Base-by-base conservation (phyloP, 2,797 vertebrate species). In the Miichthys miiuy region DNA sequence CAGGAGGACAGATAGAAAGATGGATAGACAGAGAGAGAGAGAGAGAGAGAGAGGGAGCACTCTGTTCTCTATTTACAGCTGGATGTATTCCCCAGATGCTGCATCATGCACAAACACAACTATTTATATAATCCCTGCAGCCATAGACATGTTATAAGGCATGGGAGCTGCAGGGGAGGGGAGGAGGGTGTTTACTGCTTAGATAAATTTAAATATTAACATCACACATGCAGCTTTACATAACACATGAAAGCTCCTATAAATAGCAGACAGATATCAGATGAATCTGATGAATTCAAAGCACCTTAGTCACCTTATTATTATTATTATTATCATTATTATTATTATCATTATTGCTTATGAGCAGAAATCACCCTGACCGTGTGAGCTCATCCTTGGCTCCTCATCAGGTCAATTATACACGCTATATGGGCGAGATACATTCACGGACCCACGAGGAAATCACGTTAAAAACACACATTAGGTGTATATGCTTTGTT, bases 51-150 rank as follows among this genome's bases (percentile, higher is more conserved):
- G 50, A 14, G 38, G 2, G 62, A 38, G 51, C 66, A 82, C 86
- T 6, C 47, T 83, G 78, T 76, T 60, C 79, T 73, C 55, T 83
- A 72, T 88, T 89, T 89, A 89, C 91, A 92, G 90, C 88, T 90
- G 92, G 75, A 86, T 86, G 66, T 84, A 84, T 86, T 85, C 89
- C 83, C 89, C 87, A 91, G 91, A 77, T 92, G 92, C 83, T 87
- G 84, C 84, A 87, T 87, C 81, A 84, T 55, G 85, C 86, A 91
- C 79, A 80, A 80, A 88, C 84, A 82, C 68, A 87, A 70, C 80
- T 66, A 74, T 83, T 88, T 88, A 79, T 85, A 71, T 84, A 78
- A 61, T 56, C 74, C 38, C 87, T 68, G 80, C 78, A 88, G 80
- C 79, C 67, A 83, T 20, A 75, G 11, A 64, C 77, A 74, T 58